Conservation (phyloP, 1,140 invertebrate species). For the Drosophila auraria region DNA sequence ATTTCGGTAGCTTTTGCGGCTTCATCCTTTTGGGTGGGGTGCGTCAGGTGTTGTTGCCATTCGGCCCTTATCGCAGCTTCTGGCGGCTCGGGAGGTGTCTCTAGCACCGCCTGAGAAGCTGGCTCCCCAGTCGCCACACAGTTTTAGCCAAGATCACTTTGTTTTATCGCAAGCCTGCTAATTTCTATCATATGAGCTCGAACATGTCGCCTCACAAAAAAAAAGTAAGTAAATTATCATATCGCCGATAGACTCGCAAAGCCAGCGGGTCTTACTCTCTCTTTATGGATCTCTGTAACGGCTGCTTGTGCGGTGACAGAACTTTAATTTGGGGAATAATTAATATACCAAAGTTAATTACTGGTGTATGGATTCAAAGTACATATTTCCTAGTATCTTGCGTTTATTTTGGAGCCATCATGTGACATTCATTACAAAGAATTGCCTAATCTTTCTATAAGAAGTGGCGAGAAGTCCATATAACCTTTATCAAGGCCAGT, state of each 20-base stretch:
- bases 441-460: too few species aligned
- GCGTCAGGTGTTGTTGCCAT: conserved; percentile 36
- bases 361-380: not conserved
- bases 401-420: not conserved
- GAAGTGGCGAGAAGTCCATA: not conserved
- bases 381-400: not conserved
- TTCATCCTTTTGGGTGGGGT: conserved; percentile 24
- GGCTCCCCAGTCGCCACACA: conserved; percentile 56
- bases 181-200: conserved; percentile 51
- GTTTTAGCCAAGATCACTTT: conserved; percentile 74
- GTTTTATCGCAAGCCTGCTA: conserved; percentile 53
- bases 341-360: conserved; percentile 15
- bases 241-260: not conserved
- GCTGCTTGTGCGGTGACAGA: not conserved
- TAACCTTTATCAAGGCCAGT: not conserved
- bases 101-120: conserved; percentile 42
- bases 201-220: conserved; percentile 23
- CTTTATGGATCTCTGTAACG: not conserved
- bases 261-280: not conserved
- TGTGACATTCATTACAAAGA: not conserved
- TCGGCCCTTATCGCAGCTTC: conserved; percentile 67
- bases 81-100: conserved; percentile 38
- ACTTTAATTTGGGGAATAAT: not conserved
- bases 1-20: conserved; percentile 36
- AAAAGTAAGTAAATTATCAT: conserved; percentile 48